Conservation (phyloP, 1,140 invertebrate species). For the Periplaneta americana region DNA sequence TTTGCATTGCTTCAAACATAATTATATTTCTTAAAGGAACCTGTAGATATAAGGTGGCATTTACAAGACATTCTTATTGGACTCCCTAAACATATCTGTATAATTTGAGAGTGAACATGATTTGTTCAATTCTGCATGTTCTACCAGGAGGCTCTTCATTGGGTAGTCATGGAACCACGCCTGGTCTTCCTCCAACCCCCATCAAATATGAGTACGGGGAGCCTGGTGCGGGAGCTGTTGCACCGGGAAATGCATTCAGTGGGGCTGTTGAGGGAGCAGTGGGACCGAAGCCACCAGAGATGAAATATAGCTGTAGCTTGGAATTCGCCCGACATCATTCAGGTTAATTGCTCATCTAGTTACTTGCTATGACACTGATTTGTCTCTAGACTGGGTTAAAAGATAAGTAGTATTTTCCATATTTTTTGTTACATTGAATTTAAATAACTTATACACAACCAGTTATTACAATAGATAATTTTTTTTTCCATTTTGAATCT, state of each 20-base stretch:
- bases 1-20: too few species aligned
- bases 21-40: too few species aligned
- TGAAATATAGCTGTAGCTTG: slow-evolving; percentile 66
- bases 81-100: not conserved
- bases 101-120: not conserved
- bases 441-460: too few species aligned
- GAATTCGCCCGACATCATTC: slow-evolving; percentile 58
- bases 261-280: slow-evolving; percentile 40
- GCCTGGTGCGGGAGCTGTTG: slow-evolving; percentile 39
- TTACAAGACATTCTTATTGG: too few species aligned
- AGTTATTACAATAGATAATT: too few species aligned
- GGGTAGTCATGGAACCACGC: slow-evolving; percentile 12
- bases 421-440: too few species aligned
- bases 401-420: too few species aligned
- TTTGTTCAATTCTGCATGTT: not conserved
- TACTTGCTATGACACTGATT: too few species aligned
- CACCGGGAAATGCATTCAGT: slow-evolving; percentile 38
- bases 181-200: slow-evolving; percentile 38
- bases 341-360: slow-evolving; percentile 34
- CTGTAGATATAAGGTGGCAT: too few species aligned
- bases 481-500: too few species aligned
- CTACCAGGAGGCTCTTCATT: slow-evolving; percentile 9
- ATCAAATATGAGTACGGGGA: slow-evolving; percentile 53
- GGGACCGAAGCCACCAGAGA: slow-evolving; percentile 50
- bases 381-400: too few species aligned